Conservation (phyloP, 2,888 invertebrate genomes). For the Tinea trinotella region DNA sequence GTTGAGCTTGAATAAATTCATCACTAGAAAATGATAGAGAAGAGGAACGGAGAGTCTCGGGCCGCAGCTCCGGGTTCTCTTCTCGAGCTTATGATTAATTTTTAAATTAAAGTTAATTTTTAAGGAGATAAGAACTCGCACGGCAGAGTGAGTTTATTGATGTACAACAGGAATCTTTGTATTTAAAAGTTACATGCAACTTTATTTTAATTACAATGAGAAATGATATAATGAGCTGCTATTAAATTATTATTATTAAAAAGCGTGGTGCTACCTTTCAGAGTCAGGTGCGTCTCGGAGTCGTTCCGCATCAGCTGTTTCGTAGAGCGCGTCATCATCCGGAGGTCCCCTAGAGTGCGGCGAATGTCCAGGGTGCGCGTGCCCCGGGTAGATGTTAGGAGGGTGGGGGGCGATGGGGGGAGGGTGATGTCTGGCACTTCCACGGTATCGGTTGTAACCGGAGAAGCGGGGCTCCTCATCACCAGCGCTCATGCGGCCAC, state of each 20-base stretch:
- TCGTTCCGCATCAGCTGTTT: conserved; percentile 84
- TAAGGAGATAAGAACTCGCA: neutral
- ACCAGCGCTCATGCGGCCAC: conserved; percentile 59
- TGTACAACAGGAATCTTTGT: too few relatives aligned
- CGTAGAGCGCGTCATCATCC: conserved; percentile 90
- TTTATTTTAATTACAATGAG: too few relatives aligned
- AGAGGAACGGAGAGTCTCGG: conserved; percentile 78
- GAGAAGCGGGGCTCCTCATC: conserved; percentile 82
- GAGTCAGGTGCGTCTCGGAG: conserved; percentile 86
- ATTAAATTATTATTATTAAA: too few relatives aligned
- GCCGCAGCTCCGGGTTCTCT: conserved; percentile 22
- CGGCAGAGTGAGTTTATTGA: neutral
- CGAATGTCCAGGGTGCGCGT: conserved; percentile 51
- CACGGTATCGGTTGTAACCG: conserved; percentile 79
- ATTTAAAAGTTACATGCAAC: too few relatives aligned
- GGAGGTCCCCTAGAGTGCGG: conserved; percentile 55
- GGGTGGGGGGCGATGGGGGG: conserved; percentile 49
- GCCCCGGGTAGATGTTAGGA: conserved; percentile 49
- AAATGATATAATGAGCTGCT: too few relatives aligned
- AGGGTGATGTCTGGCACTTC: conserved; percentile 44
- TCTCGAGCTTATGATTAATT: neutral
- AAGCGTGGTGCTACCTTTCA: conserved; percentile 79
- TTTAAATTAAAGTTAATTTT: neutral
- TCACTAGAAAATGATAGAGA: conserved; percentile 94
- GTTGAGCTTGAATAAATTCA: conserved; percentile 98